phyloP scores from a whole-genome alignment of 2,113 vertebrate species.

The Athene noctua region DNA sequence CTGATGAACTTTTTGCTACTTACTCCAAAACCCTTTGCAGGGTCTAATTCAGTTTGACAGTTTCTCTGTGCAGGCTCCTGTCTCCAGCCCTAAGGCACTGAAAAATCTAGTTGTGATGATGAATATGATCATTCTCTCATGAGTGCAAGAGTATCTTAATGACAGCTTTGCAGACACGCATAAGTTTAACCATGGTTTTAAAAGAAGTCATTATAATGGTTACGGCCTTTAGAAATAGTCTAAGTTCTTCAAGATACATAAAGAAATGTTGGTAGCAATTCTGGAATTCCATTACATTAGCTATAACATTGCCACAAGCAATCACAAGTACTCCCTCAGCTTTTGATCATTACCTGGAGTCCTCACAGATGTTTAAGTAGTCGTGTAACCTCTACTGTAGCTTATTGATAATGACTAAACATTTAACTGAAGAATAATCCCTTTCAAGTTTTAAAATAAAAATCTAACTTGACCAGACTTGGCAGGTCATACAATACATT shows the following conservation, averaged over 20 bases:
- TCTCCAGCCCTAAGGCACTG: neutral
- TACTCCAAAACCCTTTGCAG: neutral
- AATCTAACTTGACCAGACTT: neutral
- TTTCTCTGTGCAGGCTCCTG: neutral
- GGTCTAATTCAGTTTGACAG: neutral
- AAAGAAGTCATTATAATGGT: neutral
- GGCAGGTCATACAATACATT: neutral
- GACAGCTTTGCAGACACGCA: neutral
- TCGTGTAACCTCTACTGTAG: neutral
- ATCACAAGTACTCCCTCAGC: neutral
- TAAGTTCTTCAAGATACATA: neutral
- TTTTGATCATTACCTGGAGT: neutral
- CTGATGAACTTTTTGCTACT: neutral
- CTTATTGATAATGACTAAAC: neutral
- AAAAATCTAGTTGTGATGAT: neutral
- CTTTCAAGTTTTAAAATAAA: neutral
- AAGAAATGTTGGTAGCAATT: neutral
- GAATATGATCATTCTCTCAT: neutral
- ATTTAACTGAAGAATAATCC: neutral
- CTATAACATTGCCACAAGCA: neutral
- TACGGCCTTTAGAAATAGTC: neutral
- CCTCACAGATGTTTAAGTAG: neutral
- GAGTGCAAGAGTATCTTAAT: neutral
- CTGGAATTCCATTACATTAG: neutral
- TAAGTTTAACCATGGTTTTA: neutral